A percentile compares a stretch with the other conserved stretches of the same genome.
Evolutionary conservation across 1,140 invertebrate genomes (phyloP).

Genomic region (Drosophila nebulosa): DNA sequence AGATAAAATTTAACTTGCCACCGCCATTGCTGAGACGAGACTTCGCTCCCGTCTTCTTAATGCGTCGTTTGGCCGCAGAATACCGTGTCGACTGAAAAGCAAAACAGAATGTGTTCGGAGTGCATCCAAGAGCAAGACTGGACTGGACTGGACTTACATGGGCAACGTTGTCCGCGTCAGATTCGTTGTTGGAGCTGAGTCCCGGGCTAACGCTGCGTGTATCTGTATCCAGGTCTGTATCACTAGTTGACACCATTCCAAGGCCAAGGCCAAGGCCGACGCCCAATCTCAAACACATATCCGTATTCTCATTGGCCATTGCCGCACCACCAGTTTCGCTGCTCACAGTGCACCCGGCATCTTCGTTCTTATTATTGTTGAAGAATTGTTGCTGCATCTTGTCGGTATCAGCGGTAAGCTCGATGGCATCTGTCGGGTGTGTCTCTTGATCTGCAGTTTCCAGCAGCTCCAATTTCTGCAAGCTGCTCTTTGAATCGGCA

Average conservation of each 20-base stretch:
- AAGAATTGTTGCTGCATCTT: constrained; percentile 30
- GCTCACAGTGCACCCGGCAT: background rate
- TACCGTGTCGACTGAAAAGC: constrained; percentile 12
- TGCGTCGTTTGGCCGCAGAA: constrained; percentile 1
- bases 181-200: constrained; percentile 14
- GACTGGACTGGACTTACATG: constrained; percentile 7
- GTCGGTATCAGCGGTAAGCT: background rate
- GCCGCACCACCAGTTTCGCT: background rate
- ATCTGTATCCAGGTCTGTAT: constrained; percentile 13
- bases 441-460: background rate
- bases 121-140: background rate
- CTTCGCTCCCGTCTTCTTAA: constrained; percentile 1
- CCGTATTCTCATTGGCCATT: constrained; percentile 1
- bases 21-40: constrained; percentile 1
- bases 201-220: constrained; percentile 8
- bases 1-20: background rate
- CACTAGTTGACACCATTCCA: constrained; percentile 14
- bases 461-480: constrained; percentile 1
- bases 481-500: constrained; percentile 18
- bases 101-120: background rate
- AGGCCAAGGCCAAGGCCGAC: background rate
- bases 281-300: background rate
- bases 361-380: constrained; percentile 21
- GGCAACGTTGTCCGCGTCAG: constrained; percentile 4
- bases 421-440: background rate